Conservation (phyloP, 2,113 vertebrate genomes). For the Calidris pygmaea region DNA sequence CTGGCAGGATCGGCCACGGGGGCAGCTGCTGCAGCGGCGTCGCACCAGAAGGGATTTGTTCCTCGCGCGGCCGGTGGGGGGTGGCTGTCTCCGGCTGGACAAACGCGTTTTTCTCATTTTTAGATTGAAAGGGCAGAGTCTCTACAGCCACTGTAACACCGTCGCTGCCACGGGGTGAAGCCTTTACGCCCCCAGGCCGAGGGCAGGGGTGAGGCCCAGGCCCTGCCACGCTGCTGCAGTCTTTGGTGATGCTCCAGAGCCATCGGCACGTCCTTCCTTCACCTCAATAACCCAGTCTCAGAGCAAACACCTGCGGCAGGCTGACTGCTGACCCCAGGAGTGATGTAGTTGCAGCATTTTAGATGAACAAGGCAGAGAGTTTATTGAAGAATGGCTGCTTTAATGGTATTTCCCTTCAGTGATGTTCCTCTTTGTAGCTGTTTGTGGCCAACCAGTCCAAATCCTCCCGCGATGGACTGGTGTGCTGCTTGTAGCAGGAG, state of each 20-base stretch:
- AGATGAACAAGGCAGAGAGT: not conserved
- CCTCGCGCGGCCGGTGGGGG: accelerated
- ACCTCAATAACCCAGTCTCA: accelerated
- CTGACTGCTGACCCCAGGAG: not conserved
- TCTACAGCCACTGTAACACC: accelerated
- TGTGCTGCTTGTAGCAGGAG: not conserved
- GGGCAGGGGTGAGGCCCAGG: not conserved
- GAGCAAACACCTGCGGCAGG: not conserved
- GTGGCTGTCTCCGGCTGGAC: not conserved
- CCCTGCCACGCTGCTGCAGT: accelerated
- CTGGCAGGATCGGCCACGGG: not conserved
- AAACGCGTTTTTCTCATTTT: accelerated
- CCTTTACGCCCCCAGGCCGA: accelerated
- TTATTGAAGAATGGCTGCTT: not conserved
- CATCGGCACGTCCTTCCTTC: accelerated
- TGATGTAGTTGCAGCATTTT: not conserved
- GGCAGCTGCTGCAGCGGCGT: not conserved
- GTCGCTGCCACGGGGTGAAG: not conserved
- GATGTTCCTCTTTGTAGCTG: not conserved
- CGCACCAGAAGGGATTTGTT: not conserved
- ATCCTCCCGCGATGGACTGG: not conserved
- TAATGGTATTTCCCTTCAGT: not conserved
- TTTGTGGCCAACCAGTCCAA: not conserved
- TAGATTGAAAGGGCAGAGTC: not conserved
- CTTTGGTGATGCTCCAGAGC: not conserved